These are phyloP conservation scores for Iphiclides podalirius DNA, from an alignment of 2,888 invertebrate genomes.

Conservation along the genomic window DNA sequence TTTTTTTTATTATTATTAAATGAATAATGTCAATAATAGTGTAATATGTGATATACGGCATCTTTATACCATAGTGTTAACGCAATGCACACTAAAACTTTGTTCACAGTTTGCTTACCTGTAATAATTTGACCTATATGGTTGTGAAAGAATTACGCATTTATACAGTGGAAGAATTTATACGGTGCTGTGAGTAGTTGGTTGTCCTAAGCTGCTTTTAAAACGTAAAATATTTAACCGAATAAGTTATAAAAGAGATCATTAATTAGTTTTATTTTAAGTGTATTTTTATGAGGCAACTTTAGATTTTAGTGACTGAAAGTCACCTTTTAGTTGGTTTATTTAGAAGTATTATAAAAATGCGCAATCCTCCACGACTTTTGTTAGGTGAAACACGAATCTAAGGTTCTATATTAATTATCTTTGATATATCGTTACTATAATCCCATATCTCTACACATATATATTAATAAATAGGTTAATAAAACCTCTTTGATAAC, in stretches of 20 bases:
- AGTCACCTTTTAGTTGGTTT: background rate
- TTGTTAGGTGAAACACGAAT: background rate
- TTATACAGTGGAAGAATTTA: conserved; percentile 30
- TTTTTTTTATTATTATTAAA: no score
- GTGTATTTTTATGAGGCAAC: no score
- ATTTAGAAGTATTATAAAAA: no score
- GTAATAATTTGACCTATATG: conserved; percentile 37
- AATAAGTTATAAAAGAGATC: background rate
- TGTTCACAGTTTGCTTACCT: conserved; percentile 40
- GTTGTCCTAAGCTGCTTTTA: no score
- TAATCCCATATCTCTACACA: conserved; percentile 55
- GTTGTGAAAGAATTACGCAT: conserved; percentile 53
- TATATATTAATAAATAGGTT: conserved; percentile 50
- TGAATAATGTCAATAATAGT: no score
- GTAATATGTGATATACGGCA: no score
- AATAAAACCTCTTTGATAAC: conserved; percentile 65
- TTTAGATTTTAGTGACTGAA: background rate
- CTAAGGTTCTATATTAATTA: conserved; percentile 1
- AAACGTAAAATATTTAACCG: background rate
- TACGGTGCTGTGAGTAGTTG: no score
- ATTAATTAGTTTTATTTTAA: background rate
- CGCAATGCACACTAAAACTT: background rate
- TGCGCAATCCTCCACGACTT: conserved; percentile 51
- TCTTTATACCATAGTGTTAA: background rate
- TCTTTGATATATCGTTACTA: conserved; percentile 28